Conservation (phyloP, 1,140 invertebrate genomes). For the Scaptomyza pallida region DNA sequence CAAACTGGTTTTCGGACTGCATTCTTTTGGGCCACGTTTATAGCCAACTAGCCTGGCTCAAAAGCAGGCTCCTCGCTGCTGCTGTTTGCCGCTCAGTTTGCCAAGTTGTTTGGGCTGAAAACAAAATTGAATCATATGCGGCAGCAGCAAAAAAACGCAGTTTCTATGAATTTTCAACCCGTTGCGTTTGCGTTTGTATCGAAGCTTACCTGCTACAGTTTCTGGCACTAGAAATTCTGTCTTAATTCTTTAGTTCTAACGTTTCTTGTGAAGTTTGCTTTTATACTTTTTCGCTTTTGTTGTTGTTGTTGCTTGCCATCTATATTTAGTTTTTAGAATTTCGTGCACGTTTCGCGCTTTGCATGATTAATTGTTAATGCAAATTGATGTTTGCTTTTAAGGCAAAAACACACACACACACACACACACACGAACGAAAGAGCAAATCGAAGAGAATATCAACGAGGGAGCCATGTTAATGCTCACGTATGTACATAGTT, state of each 20-base stretch:
- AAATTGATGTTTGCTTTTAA: conserved; percentile 72
- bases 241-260: conserved; percentile 14
- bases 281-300: conserved; percentile 4
- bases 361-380: conserved; percentile 82
- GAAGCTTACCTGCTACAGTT: conserved; percentile 35
- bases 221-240: conserved; percentile 21
- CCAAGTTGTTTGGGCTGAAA: conserved; percentile 59
- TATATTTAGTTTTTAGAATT: conserved; percentile 72
- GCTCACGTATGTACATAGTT: conserved; percentile 4
- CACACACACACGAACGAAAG: not conserved
- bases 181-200: conserved; percentile 13
- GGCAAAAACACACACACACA: conserved; percentile 28
- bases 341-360: conserved; percentile 73
- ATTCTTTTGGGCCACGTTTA: conserved; percentile 81
- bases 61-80: conserved; percentile 43
- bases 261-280: conserved; percentile 16
- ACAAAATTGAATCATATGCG: conserved; percentile 79
- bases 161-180: conserved; percentile 37
- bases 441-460: not conserved
- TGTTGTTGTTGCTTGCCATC: conserved; percentile 26
- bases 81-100: conserved; percentile 18
- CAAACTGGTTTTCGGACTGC: conserved; percentile 80
- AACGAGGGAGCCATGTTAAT: not conserved
- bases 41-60: conserved; percentile 54
- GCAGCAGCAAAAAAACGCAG: conserved; percentile 19